Conservation (phyloP, 2,113 vertebrate species). For the Ceratotherium simum region DNA sequence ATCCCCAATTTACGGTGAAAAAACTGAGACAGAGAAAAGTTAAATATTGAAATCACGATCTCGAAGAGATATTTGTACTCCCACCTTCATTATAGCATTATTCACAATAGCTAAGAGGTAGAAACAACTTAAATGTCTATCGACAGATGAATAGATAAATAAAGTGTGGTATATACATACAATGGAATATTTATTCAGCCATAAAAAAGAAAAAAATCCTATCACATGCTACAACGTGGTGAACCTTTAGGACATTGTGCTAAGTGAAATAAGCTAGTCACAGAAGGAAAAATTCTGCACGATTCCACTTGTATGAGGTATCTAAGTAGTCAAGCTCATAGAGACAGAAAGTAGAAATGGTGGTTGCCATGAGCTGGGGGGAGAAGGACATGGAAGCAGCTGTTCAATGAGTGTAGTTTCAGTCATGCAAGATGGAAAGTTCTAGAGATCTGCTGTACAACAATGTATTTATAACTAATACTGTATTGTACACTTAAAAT, state of each 20-base stretch:
- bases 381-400: rapidly evolving
- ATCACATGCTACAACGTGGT: background rate
- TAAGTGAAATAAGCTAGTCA: background rate
- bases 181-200: background rate
- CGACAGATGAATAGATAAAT: background rate
- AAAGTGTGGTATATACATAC: background rate
- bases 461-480: background rate
- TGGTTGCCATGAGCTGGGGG: rapidly evolving
- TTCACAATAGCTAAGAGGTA: background rate
- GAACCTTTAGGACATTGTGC: background rate
- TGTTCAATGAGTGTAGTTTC: rapidly evolving
- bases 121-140: background rate
- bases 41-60: background rate
- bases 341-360: background rate
- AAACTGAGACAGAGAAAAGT: background rate
- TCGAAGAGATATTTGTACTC: background rate
- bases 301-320: too few relatives aligned
- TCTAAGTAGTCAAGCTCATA: background rate
- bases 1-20: background rate
- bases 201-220: background rate
- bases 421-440: background rate
- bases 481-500: background rate
- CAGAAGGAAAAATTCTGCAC: background rate
- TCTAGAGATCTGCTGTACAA: background rate
- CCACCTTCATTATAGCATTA: background rate